These are phyloP conservation scores for Apodemia zela DNA, from an alignment of 2,888 invertebrate genomes.

Conservation along the genomic window DNA sequence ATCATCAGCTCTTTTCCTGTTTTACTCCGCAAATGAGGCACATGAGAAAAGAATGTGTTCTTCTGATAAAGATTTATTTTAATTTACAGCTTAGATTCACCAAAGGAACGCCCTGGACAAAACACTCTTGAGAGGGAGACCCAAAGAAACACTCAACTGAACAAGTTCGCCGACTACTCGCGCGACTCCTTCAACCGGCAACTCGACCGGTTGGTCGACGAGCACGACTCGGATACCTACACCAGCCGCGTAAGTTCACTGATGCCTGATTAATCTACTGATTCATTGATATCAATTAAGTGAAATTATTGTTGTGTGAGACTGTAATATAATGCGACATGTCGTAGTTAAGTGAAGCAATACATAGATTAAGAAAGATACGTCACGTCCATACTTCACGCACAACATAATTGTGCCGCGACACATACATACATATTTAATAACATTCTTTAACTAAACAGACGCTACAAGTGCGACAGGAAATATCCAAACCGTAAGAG, in stretches of 20 bases:
- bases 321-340: conserved; percentile 15
- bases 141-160: conserved; percentile 81
- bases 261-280: conserved; percentile 15
- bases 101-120: conserved; percentile 37
- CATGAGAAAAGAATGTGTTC: too few relatives aligned
- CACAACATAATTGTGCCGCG: too few relatives aligned
- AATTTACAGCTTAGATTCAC: conserved; percentile 29
- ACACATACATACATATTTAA: too few relatives aligned
- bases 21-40: too few relatives aligned
- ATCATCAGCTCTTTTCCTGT: too few relatives aligned
- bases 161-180: conserved; percentile 73
- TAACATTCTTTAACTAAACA: too few relatives aligned
- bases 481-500: too few relatives aligned
- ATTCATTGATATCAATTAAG: conserved; percentile 18
- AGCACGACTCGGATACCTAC: conserved; percentile 64
- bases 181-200: conserved; percentile 68
- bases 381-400: too few relatives aligned
- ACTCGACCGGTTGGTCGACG: conserved; percentile 67
- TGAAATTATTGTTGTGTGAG: conserved; percentile 6
- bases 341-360: not conserved
- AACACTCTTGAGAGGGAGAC: conserved; percentile 81
- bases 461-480: too few relatives aligned
- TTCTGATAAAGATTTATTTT: not conserved
- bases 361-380: too few relatives aligned
- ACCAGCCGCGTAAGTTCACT: conserved; percentile 55